phyloP scores from a whole-genome alignment of 2,797 vertebrate genomes.

The Dendrocincla fuliginosa region DNA sequence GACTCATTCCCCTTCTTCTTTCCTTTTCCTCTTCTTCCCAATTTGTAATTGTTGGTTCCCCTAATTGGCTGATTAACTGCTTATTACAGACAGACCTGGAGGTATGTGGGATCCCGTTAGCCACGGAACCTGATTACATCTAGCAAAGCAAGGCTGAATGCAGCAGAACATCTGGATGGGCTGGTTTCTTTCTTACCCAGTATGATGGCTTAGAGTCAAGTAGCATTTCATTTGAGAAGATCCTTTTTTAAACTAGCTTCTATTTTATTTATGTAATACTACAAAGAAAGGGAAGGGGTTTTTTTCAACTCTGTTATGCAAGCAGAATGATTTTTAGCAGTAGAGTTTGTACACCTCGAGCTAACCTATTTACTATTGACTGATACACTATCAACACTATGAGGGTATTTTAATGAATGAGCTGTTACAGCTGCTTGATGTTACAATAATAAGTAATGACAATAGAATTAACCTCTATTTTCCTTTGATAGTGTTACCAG shows the following conservation, averaged over 20 bases:
- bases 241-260: neutral
- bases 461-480: slow-evolving; percentile 15
- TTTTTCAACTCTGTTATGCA: neutral
- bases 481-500: neutral
- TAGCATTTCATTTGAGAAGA: slow-evolving; percentile 10
- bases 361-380: neutral
- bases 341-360: neutral
- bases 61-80: slow-evolving; percentile 77
- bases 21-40: slow-evolving; percentile 51
- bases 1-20: slow-evolving; percentile 58
- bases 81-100: slow-evolving; percentile 49
- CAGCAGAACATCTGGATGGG: neutral
- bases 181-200: neutral
- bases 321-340: neutral
- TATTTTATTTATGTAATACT: neutral
- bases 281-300: neutral
- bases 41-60: slow-evolving; percentile 72
- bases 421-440: neutral
- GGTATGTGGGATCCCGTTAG: slow-evolving; percentile 32
- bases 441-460: neutral
- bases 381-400: neutral
- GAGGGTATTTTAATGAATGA: slow-evolving; percentile 23
- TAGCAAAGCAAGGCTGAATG: slow-evolving; percentile 26
- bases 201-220: neutral
- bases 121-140: neutral